A percentile compares a stretch with the other conserved stretches of the same genome.
Conservation (phyloP, 2,888 invertebrate species). For the Drosophila histrio region DNA sequence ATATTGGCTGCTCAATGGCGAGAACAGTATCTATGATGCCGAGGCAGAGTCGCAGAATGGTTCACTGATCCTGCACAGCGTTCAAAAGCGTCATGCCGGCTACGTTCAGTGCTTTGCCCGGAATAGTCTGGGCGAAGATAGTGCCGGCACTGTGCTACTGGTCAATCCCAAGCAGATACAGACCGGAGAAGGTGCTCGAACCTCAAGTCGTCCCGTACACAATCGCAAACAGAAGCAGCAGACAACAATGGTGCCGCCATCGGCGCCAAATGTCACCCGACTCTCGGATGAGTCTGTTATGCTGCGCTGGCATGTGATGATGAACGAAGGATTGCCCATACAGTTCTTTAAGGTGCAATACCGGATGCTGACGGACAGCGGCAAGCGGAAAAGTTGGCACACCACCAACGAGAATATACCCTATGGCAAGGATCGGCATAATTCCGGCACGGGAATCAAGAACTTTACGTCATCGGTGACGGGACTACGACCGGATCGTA, state of each 20-base stretch:
- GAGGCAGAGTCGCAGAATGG: conserved; percentile 85
- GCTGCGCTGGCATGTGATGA: conserved; percentile 93
- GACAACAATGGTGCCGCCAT: conserved; percentile 90
- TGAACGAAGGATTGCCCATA: conserved; percentile 92
- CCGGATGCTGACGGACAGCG: conserved; percentile 79
- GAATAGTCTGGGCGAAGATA: conserved; percentile 89
- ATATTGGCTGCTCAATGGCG: conserved; percentile 93
- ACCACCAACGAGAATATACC: conserved; percentile 93
- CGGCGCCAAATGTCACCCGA: conserved; percentile 93
- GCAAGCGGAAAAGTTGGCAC: conserved; percentile 87
- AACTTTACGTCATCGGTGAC: conserved; percentile 83
- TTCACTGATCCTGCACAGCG: conserved; percentile 86
- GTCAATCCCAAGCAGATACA: conserved; percentile 91
- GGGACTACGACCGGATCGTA: conserved; percentile 79
- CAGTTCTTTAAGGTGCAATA: conserved; percentile 95
- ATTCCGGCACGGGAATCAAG: conserved; percentile 49
- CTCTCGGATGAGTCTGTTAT: conserved; percentile 95
- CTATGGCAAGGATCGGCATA: conserved; percentile 81
- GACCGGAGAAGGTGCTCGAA: neutral
- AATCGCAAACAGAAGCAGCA: conserved; percentile 84
- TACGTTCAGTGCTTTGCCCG: conserved; percentile 94
- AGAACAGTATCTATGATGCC: conserved; percentile 86
- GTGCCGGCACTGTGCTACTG: conserved; percentile 86
- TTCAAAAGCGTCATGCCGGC: conserved; percentile 93
- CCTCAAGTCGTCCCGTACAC: conserved; percentile 29